Conservation (phyloP, 2,797 vertebrate species). For the Rhinella marina region DNA sequence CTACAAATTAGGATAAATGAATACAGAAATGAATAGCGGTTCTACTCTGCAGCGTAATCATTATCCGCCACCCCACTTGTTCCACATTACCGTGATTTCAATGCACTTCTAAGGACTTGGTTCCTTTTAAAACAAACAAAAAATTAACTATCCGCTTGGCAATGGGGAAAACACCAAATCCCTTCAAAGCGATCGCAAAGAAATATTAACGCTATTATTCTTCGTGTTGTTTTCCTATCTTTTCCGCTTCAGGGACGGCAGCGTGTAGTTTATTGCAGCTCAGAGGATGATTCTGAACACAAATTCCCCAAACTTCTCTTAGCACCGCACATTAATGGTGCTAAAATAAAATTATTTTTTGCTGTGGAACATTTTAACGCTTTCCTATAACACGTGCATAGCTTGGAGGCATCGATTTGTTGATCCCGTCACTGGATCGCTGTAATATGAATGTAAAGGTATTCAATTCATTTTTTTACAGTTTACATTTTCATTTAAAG, state of each 20-base stretch:
- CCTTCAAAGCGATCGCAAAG: neutral
- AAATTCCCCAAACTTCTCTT: constrained; percentile 38
- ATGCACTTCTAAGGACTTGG: constrained; percentile 2
- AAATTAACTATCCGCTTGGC: constrained; percentile 14
- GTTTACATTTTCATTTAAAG: neutral
- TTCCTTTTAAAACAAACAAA: constrained; percentile 35
- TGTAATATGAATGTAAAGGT: neutral
- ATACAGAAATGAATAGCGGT: constrained; percentile 12
- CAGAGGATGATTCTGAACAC: constrained; percentile 23
- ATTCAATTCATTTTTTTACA: neutral
- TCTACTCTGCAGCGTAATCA: neutral
- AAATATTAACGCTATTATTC: constrained; percentile 32
- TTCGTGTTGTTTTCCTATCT: constrained; percentile 28
- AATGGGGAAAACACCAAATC: neutral
- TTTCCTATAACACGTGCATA: neutral
- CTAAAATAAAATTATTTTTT: constrained; percentile 49
- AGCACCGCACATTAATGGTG: constrained; percentile 37
- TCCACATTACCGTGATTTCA: constrained; percentile 9
- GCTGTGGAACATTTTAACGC: constrained; percentile 20
- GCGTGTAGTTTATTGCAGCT: constrained; percentile 34
- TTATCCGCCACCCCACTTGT: neutral
- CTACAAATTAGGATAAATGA: constrained; percentile 3
- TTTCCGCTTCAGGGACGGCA: constrained; percentile 25
- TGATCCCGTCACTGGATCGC: neutral
- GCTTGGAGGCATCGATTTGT: neutral